phyloP scores from a whole-genome alignment of 2,888 invertebrate genomes.

The Sinopyrophorus schimmeli region DNA sequence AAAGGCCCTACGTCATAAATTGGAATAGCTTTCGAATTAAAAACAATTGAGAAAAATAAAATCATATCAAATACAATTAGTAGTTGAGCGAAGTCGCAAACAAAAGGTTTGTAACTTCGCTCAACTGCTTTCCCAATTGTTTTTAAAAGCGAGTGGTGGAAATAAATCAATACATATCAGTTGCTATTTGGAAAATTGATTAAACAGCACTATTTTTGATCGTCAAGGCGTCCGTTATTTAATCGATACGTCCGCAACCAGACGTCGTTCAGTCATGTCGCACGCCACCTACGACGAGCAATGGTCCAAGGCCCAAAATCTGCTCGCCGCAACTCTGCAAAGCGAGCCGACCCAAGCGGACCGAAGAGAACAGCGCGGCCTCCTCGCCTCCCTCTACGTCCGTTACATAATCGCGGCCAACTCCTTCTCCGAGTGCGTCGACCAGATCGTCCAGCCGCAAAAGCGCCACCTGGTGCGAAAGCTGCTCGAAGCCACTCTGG shows the following conservation, averaged over 20 bases:
- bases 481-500: slow-evolving; percentile 75
- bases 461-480: slow-evolving; percentile 78
- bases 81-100: no score
- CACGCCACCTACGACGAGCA: slow-evolving; percentile 72
- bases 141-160: no score
- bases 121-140: no score
- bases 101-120: no score
- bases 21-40: no score
- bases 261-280: slow-evolving; percentile 63
- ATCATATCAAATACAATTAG: no score
- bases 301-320: slow-evolving; percentile 68
- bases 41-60: no score
- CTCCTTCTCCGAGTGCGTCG: slow-evolving; percentile 78
- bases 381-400: slow-evolving; percentile 73
- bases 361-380: slow-evolving; percentile 62
- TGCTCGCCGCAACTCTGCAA: slow-evolving; percentile 64
- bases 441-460: slow-evolving; percentile 92
- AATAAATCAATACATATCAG: no score
- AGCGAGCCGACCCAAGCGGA: slow-evolving; percentile 66
- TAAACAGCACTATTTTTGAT: no score
- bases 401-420: slow-evolving; percentile 79
- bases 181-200: no score
- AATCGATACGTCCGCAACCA: slow-evolving; percentile 5
- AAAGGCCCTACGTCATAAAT: no score
- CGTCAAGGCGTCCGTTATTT: slow-evolving; percentile 4